These are phyloP conservation scores for Zelleria hepariella DNA, from an alignment of 2,888 invertebrate species.

Conservation along the genomic window DNA sequence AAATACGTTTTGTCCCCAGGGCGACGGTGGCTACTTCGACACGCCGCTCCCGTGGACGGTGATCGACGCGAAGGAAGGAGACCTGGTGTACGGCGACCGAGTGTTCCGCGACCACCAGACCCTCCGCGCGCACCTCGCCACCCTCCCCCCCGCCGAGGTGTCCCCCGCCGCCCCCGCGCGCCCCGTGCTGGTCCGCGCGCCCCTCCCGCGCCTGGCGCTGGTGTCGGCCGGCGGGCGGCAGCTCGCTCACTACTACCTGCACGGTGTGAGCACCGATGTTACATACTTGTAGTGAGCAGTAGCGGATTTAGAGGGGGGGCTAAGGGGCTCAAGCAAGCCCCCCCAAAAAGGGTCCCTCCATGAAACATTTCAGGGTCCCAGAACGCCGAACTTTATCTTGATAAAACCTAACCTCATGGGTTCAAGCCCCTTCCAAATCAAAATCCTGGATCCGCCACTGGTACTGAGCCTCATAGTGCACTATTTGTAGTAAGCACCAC, in stretches of 20 bases:
- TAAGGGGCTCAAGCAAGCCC: too few relatives aligned
- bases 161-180: conserved; percentile 24
- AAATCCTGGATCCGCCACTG: too few relatives aligned
- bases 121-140: conserved; percentile 26
- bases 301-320: too few relatives aligned
- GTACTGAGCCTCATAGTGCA: too few relatives aligned
- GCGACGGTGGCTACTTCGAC: conserved; percentile 61
- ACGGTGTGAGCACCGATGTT: conserved; percentile 28
- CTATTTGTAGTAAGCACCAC: too few relatives aligned
- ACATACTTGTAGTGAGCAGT: conserved; percentile 51
- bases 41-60: conserved; percentile 38
- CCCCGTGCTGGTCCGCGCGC: conserved; percentile 29
- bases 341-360: too few relatives aligned
- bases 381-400: too few relatives aligned
- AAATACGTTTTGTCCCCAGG: conserved; percentile 26
- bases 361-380: too few relatives aligned
- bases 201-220: conserved; percentile 29
- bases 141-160: conserved; percentile 24
- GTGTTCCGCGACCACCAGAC: conserved; percentile 35
- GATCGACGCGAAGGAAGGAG: conserved; percentile 21
- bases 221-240: conserved; percentile 36
- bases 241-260: conserved; percentile 39
- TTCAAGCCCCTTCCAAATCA: too few relatives aligned
- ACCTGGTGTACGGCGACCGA: conserved; percentile 37
- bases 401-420: too few relatives aligned